Evolutionary conservation across 1,140 invertebrate genomes (phyloP).

Genomic region (Caenorhabditis latens): DNA sequence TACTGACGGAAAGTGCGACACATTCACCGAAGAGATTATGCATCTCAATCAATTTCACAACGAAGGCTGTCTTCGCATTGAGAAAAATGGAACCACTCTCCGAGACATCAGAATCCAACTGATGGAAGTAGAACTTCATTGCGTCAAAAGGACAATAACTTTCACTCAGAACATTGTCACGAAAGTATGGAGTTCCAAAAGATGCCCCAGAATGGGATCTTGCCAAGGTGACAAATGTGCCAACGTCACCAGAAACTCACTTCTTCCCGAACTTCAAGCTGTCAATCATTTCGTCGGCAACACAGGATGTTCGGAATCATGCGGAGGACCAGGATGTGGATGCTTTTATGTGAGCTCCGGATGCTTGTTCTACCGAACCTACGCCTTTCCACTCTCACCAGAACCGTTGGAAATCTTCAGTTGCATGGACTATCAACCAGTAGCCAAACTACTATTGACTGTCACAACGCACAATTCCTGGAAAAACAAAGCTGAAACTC

Average conservation of each 20-base stretch:
- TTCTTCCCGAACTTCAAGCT: not conserved
- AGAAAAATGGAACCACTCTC: not conserved
- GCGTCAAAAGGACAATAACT: not conserved
- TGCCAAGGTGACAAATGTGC: slow-evolving; percentile 24
- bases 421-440: not conserved
- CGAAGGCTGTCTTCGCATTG: not conserved
- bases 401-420: not conserved
- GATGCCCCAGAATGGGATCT: slow-evolving; percentile 46
- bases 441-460: not conserved
- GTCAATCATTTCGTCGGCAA: not conserved
- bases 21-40: not conserved
- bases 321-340: slow-evolving; percentile 38
- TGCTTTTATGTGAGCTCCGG: slow-evolving; percentile 21
- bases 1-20: not conserved
- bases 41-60: not conserved
- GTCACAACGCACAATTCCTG: not conserved
- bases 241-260: not conserved
- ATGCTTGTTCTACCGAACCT: slow-evolving; percentile 53
- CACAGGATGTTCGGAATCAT: slow-evolving; percentile 35
- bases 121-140: not conserved
- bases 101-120: not conserved
- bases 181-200: not conserved
- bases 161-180: not conserved
- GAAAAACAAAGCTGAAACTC: not conserved
- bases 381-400: not conserved